Evolutionary conservation across 1,140 invertebrate genomes (phyloP).

Genomic region (Pogonus chalceus): DNA sequence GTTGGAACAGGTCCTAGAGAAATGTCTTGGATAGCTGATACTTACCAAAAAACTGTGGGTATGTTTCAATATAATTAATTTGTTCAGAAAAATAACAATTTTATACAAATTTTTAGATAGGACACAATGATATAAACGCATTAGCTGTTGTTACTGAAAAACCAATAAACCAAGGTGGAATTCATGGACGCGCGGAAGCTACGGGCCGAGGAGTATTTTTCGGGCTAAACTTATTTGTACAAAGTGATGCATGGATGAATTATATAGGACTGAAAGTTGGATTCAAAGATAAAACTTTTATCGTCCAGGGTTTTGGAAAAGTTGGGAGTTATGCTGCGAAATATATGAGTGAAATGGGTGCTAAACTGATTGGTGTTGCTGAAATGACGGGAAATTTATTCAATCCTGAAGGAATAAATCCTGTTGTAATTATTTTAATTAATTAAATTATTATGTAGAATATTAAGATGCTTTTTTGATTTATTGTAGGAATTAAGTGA

Average conservation of each 20-base stretch:
- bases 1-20: slow-evolving; percentile 68
- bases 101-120: background rate
- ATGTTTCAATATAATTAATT: slow-evolving; percentile 17
- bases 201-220: slow-evolving; percentile 84
- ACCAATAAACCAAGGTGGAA: slow-evolving; percentile 62
- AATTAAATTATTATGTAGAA: background rate
- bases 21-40: slow-evolving; percentile 81
- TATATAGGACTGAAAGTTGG: slow-evolving; percentile 62
- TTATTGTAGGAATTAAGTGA: slow-evolving; percentile 38
- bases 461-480: background rate
- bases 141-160: slow-evolving; percentile 81
- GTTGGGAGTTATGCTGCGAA: slow-evolving; percentile 72
- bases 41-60: slow-evolving; percentile 65
- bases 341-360: slow-evolving; percentile 68
- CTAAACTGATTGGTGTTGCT: slow-evolving; percentile 68
- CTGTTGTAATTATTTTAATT: slow-evolving; percentile 46
- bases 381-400: slow-evolving; percentile 61
- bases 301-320: slow-evolving; percentile 86
- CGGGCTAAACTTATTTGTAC: slow-evolving; percentile 66
- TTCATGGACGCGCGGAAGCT: slow-evolving; percentile 77
- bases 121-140: slow-evolving; percentile 66
- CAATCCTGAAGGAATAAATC: slow-evolving; percentile 74
- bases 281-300: slow-evolving; percentile 66
- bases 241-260: slow-evolving; percentile 69
- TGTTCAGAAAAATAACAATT: background rate